These are phyloP conservation scores for Anadara kagoshimensis DNA, from an alignment of 1,140 invertebrate species.

Conservation along the genomic window DNA sequence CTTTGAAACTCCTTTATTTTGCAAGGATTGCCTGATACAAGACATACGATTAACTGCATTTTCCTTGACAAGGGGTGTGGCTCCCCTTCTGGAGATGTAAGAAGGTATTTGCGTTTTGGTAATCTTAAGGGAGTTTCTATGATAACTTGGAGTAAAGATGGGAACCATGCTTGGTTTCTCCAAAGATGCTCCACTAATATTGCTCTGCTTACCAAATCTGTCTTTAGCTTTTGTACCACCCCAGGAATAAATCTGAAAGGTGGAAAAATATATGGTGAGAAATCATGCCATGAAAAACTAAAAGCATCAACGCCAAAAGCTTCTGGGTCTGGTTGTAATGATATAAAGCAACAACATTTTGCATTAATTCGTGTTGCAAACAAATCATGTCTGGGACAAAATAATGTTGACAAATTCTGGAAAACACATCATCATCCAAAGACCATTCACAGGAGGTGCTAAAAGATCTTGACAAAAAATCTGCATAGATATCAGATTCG, in stretches of 20 bases:
- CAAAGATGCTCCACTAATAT: conserved; percentile 1
- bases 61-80: too few relatives aligned
- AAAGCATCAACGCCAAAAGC: conserved; percentile 1
- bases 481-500: conserved; percentile 14
- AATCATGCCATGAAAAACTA: background rate
- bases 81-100: too few relatives aligned
- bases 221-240: conserved; percentile 4
- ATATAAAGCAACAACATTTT: too few relatives aligned
- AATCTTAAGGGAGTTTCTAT: conserved; percentile 7
- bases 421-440: conserved; percentile 10
- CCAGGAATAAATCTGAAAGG: conserved; percentile 7
- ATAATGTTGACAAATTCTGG: conserved; percentile 4
- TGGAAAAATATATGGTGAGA: conserved; percentile 10
- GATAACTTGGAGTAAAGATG: background rate
- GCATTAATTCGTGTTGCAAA: conserved; percentile 30
- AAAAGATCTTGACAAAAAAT: conserved; percentile 16
- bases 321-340: conserved; percentile 1
- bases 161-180: conserved; percentile 19
- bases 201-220: background rate
- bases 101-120: background rate
- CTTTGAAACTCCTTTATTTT: too few relatives aligned
- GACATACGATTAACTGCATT: too few relatives aligned
- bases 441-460: conserved; percentile 17
- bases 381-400: conserved; percentile 19
- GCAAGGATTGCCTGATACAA: too few relatives aligned